Evolutionary conservation across 1,140 invertebrate species (phyloP).

Genomic region (Drosophila baimaii): DNA sequence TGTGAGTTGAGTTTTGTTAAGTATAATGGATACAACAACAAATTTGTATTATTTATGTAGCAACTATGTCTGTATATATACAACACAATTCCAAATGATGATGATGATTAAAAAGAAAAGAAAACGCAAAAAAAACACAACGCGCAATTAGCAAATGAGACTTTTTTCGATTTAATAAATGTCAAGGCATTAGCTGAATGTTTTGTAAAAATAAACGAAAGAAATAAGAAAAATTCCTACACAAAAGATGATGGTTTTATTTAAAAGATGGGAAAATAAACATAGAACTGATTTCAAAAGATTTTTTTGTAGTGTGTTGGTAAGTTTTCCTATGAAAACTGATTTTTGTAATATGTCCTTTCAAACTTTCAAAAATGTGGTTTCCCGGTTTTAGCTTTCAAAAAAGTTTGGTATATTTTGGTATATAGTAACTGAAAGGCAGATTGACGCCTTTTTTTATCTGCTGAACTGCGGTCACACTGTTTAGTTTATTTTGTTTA

Average conservation of each 20-base stretch:
- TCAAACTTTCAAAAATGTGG: not conserved
- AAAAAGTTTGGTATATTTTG: not conserved
- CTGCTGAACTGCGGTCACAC: not conserved
- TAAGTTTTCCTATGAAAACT: no score
- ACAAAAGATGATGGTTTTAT: not conserved
- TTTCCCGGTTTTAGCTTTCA: not conserved
- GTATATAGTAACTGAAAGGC: not conserved
- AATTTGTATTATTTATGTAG: constrained; percentile 51
- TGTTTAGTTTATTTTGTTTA: not conserved
- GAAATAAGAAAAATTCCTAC: constrained; percentile 33
- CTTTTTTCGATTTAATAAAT: constrained; percentile 70
- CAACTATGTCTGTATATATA: constrained; percentile 43
- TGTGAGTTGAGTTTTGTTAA: constrained; percentile 49
- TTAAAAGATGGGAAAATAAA: not conserved
- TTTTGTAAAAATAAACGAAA: constrained; percentile 68
- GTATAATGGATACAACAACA: constrained; percentile 26
- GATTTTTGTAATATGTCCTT: no score
- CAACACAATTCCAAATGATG: constrained; percentile 61
- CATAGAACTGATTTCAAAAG: not conserved
- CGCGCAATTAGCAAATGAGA: constrained; percentile 76
- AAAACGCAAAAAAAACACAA: constrained; percentile 49
- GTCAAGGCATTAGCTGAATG: constrained; percentile 46
- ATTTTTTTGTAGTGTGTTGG: not conserved
- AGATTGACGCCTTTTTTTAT: not conserved
- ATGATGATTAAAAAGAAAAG: constrained; percentile 17